Percentiles rank a stretch among this genome's conserved stretches.
phyloP scores from a whole-genome alignment of 2,888 invertebrate species.

The Andrena bucephala region DNA sequence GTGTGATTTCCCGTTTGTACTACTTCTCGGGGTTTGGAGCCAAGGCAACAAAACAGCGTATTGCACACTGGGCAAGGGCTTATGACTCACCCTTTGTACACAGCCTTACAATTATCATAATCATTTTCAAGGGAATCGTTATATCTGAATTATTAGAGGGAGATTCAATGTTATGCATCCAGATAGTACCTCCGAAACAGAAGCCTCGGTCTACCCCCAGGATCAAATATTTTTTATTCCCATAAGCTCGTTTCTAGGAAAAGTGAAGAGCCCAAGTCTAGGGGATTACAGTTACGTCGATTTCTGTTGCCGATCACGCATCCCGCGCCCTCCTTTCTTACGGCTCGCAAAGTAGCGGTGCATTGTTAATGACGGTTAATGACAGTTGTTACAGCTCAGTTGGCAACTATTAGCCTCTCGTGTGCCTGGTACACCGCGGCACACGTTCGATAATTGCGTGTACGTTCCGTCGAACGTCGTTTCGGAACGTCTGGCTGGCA shows the following conservation, averaged over 20 bases:
- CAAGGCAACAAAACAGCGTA: too few relatives aligned
- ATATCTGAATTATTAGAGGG: background rate
- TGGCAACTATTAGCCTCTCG: constrained; percentile 76
- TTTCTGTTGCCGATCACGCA: constrained; percentile 37
- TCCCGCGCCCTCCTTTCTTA: constrained; percentile 28
- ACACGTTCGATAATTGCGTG: constrained; percentile 78
- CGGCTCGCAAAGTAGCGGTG: constrained; percentile 70
- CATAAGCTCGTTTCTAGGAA: background rate
- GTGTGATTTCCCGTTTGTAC: too few relatives aligned
- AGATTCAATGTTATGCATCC: too few relatives aligned
- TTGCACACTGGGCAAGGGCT: too few relatives aligned
- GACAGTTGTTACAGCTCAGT: constrained; percentile 79
- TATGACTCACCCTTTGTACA: background rate
- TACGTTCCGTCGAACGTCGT: constrained; percentile 65
- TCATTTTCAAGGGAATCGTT: background rate
- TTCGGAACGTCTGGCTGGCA: constrained; percentile 52
- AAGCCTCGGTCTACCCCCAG: too few relatives aligned
- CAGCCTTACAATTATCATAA: background rate
- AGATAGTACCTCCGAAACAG: too few relatives aligned
- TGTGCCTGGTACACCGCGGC: constrained; percentile 77
- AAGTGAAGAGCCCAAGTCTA: background rate
- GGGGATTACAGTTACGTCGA: constrained; percentile 14
- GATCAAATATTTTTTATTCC: too few relatives aligned
- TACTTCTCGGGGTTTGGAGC: too few relatives aligned
- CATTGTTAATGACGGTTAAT: constrained; percentile 82